These are phyloP conservation scores for Acleris emargana DNA, from an alignment of 2,888 invertebrate genomes.

Conservation along the genomic window DNA sequence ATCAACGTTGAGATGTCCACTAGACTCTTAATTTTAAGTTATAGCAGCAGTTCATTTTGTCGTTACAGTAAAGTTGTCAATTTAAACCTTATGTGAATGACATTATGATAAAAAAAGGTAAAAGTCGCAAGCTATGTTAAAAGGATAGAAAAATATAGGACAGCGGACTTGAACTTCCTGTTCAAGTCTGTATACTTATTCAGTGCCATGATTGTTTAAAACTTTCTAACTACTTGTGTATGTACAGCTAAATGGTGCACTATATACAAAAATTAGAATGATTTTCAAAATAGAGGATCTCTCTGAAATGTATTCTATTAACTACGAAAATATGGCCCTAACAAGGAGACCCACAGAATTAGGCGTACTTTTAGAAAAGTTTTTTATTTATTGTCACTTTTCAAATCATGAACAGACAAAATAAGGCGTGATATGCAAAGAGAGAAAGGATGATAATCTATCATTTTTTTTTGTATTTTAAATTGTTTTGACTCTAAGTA, in stretches of 20 bases:
- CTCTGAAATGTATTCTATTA: constrained; percentile 5
- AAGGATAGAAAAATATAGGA: constrained; percentile 31
- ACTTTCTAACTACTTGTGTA: constrained; percentile 42
- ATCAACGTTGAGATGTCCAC: constrained; percentile 18
- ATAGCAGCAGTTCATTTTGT: constrained; percentile 23
- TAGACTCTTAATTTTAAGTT: constrained; percentile 12
- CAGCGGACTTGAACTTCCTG: constrained; percentile 32
- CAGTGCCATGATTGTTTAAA: constrained; percentile 36
- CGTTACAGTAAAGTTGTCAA: constrained; percentile 26
- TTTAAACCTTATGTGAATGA: constrained; percentile 20
- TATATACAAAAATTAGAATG: constrained; percentile 39
- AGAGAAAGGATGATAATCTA: constrained; percentile 21
- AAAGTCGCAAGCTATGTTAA: constrained; percentile 26
- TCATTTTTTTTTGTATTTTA: constrained; percentile 33
- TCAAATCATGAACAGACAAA: constrained; percentile 29
- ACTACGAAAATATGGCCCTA: constrained; percentile 19
- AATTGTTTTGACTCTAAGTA: constrained; percentile 52
- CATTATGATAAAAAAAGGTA: constrained; percentile 10
- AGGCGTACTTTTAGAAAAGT: constrained; percentile 35
- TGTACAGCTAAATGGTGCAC: constrained; percentile 37
- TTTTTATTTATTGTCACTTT: constrained; percentile 47
- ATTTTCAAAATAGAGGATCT: constrained; percentile 30
- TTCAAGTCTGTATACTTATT: constrained; percentile 31
- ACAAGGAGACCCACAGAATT: constrained; percentile 24
- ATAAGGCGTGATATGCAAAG: constrained; percentile 14